These are phyloP conservation scores for Polydrusus pterygomalis DNA, from an alignment of 2,888 invertebrate species.

Conservation along the genomic window DNA sequence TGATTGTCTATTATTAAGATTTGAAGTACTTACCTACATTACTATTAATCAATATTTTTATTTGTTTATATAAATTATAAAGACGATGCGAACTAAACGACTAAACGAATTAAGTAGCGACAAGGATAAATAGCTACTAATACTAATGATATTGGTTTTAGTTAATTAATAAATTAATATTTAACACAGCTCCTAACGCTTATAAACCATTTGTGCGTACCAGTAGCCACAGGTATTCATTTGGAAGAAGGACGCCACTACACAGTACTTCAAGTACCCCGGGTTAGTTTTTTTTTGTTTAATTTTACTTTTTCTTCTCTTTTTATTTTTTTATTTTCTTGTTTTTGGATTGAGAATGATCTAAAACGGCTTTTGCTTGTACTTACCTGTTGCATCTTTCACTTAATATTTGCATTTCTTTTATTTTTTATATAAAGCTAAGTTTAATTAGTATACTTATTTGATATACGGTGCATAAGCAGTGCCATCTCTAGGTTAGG, in stretches of 20 bases:
- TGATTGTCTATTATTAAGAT: too few species aligned
- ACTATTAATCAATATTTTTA: too few species aligned
- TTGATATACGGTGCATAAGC: too few species aligned
- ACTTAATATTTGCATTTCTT: background rate
- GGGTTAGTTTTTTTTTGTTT: slow-evolving; percentile 61
- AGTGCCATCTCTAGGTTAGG: too few species aligned
- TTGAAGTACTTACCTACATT: too few species aligned
- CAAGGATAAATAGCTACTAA: slow-evolving; percentile 2
- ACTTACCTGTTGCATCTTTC: slow-evolving; percentile 58
- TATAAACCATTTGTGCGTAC: slow-evolving; percentile 65
- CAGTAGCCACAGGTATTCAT: slow-evolving; percentile 70
- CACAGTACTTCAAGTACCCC: slow-evolving; percentile 68
- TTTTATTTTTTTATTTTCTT: slow-evolving; percentile 14
- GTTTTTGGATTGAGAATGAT: background rate
- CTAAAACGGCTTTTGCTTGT: slow-evolving; percentile 34
- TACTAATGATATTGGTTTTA: slow-evolving; percentile 21
- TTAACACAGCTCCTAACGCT: slow-evolving; percentile 67
- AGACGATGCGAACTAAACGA: too few species aligned
- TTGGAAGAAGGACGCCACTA: slow-evolving; percentile 76
- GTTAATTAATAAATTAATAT: slow-evolving; percentile 31
- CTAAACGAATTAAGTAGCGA: background rate
- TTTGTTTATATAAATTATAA: too few species aligned
- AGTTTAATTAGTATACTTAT: too few species aligned
- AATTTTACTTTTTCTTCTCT: slow-evolving; percentile 28
- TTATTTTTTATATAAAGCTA: slow-evolving; percentile 1